Evolutionary conservation across 1,140 invertebrate genomes (phyloP), one percentile per base, ranked within the genome.

Genomic region (Metaphire vulgaris): DNA sequence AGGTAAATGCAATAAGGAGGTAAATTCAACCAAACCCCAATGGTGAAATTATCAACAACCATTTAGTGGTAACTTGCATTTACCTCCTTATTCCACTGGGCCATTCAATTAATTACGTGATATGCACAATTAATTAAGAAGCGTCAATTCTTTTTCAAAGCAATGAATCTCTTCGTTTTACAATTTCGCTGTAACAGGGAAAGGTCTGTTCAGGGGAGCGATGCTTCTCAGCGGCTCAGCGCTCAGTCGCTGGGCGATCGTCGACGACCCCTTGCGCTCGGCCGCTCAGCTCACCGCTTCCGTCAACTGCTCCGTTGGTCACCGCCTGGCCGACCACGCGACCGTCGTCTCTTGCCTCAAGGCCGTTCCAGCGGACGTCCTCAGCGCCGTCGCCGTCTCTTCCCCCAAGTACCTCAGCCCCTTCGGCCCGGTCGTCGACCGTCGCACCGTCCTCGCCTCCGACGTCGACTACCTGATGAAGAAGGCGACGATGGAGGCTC

Each of bases 221-320:
- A 91, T 98, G 74, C 88, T 98, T 31, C 95, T 97, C 92, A 95
- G 93, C 30, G 96, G 96, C 0, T 96, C 95, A 26, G 95, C 95
- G 0, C 88, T 98, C 34, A 93, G 93, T 79, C 93, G 93, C 0
- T 97, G 93, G 94, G 95, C 95, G 0, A 86, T 97, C 76, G 92
- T 95, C 72, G 90, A 92, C 79, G 92, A 95, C 80, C 93, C 95
- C 0, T 90, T 91, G 74, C 90, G 91, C 81, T 95, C 95, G 82
- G 93, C 95, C 0, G 90, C 90, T 65, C 90, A 94, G 84, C 91
- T 97, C 76, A 92, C 93, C 12, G 90, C 90, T 80, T 91, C 92
- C 15, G 1, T 71, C 69, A 71, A 71, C 28, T 71, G 69, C 15
- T 71, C 69, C 15, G 28, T 33, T 0, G 30, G n/a, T 21, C 2